phyloP scores from a whole-genome alignment of 2,888 invertebrate species.

The Hymenopus coronatus region DNA sequence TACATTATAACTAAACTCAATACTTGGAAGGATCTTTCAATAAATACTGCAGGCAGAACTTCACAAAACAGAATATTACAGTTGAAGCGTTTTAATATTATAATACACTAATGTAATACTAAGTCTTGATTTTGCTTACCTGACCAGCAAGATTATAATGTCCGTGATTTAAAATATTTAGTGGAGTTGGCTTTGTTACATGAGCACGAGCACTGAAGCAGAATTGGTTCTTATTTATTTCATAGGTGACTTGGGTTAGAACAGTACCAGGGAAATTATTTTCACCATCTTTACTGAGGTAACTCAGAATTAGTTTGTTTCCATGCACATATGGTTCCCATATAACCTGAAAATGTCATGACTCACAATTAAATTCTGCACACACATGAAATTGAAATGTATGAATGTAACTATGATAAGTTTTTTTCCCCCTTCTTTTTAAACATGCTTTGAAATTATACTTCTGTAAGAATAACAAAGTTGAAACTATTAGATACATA shows the following conservation, averaged over 20 bases:
- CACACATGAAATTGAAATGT: no score
- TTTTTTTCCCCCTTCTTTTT: no score
- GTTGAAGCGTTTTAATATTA: no score
- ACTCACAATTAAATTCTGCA: not conserved
- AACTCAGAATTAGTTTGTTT: slow-evolving; percentile 58
- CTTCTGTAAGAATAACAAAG: no score
- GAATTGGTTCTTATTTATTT: slow-evolving; percentile 71
- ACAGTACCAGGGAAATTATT: slow-evolving; percentile 89
- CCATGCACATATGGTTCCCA: slow-evolving; percentile 68
- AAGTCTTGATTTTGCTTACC: not conserved
- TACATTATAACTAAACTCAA: no score
- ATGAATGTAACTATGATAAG: no score
- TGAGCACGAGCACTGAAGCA: slow-evolving; percentile 72
- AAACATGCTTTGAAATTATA: no score
- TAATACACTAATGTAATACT: no score
- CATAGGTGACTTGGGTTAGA: slow-evolving; percentile 63
- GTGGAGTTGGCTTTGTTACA: slow-evolving; percentile 73
- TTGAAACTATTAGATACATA: no score
- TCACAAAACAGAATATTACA: no score
- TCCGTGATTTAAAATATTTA: slow-evolving; percentile 84
- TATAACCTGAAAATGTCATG: slow-evolving; percentile 41
- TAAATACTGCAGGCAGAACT: no score
- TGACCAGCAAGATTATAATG: slow-evolving; percentile 93
- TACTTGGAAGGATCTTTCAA: no score
- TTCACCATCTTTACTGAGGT: slow-evolving; percentile 73